phyloP scores from a whole-genome alignment of 2,797 vertebrate species.

The Harpagifer antarcticus region DNA sequence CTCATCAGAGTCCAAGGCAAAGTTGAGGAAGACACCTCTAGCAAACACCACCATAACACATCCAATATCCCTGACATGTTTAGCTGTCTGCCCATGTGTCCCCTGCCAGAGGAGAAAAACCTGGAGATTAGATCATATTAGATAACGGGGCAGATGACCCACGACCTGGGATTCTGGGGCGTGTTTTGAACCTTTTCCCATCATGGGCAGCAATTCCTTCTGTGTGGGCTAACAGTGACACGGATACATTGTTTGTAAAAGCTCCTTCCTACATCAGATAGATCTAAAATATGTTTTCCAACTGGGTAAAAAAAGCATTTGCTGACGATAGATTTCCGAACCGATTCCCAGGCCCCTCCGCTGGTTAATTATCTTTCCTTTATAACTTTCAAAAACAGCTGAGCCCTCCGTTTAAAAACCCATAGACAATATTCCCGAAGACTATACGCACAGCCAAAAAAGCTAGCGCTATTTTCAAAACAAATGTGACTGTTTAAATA shows the following conservation, averaged over 20 bases:
- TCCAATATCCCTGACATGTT: slow-evolving; percentile 75
- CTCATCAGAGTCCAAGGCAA: slow-evolving; percentile 77
- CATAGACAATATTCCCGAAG: slow-evolving; percentile 53
- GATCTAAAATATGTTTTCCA: slow-evolving; percentile 34
- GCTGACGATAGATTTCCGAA: slow-evolving; percentile 43
- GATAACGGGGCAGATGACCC: slow-evolving; percentile 62
- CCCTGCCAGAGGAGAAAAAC: slow-evolving; percentile 58
- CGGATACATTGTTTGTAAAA: slow-evolving; percentile 9
- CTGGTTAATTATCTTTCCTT: slow-evolving; percentile 65
- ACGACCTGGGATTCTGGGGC: slow-evolving; percentile 61
- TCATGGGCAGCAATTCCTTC: slow-evolving; percentile 42
- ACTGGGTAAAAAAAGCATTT: background rate
- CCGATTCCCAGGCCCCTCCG: slow-evolving; percentile 41
- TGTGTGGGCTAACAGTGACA: slow-evolving; percentile 35
- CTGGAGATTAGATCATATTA: slow-evolving; percentile 75
- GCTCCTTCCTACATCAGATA: slow-evolving; percentile 16
- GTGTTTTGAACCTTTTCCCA: slow-evolving; percentile 57
- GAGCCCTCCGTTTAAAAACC: slow-evolving; percentile 52
- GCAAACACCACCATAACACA: slow-evolving; percentile 73
- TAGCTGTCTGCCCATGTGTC: slow-evolving; percentile 57
- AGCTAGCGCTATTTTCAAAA: slow-evolving; percentile 28
- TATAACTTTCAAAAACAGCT: slow-evolving; percentile 60
- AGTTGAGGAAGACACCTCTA: slow-evolving; percentile 73
- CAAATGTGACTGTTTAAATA: slow-evolving; percentile 39
- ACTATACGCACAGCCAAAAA: slow-evolving; percentile 26